Base-by-base conservation (phyloP, 2,888 invertebrate genomes). In the Subacronicta megacephala region DNA sequence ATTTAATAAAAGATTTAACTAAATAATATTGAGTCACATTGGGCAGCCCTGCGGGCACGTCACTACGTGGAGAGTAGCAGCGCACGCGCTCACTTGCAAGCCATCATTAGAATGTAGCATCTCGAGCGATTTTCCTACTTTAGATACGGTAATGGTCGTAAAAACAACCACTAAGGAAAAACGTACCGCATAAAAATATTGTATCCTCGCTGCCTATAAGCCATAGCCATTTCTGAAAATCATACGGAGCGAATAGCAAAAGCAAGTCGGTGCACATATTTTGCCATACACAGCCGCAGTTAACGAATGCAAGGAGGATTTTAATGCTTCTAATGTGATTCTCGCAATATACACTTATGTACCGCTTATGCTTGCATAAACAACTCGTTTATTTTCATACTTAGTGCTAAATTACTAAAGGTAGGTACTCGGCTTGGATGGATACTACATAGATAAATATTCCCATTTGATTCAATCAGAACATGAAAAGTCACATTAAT, bases 221-320 rank as follows among this genome's bases (percentile, higher is more conserved):
- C 85, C 81, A 82, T 84, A 80, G 87, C 92, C 93, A 90, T 92
- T 93, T 94, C 93, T 93, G 94, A 94, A 93, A 94, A 94, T 94
- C 94, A 94, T 93, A 93, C 94, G 93, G 93, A 88, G 90, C 89
- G 87, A 79, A 84, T 83, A 83, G 87, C 85, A 82, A 80, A 82
- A 88, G 84, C 90, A 69, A 87, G 90, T 90, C 77, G 78, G 83
- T 78, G 83, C 90, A 82, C 93, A 94, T 94, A 92, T 92, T 92
- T 94, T 91, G 84, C 94, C 94, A 82, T 94, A 93, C 87, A 79
- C 73, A 92, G 93, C 63, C 66, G 64, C 82, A 58, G 78, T 85
- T 91, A 90, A 92, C 88, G 90, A 92, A 93, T 93, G 91, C 93
- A 89, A 87, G 86, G 89, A 89, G 88, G 90, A 92, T 91, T 92